Evolutionary conservation across 2,888 invertebrate genomes (phyloP).

Genomic region (Oligia fasciuncula): DNA sequence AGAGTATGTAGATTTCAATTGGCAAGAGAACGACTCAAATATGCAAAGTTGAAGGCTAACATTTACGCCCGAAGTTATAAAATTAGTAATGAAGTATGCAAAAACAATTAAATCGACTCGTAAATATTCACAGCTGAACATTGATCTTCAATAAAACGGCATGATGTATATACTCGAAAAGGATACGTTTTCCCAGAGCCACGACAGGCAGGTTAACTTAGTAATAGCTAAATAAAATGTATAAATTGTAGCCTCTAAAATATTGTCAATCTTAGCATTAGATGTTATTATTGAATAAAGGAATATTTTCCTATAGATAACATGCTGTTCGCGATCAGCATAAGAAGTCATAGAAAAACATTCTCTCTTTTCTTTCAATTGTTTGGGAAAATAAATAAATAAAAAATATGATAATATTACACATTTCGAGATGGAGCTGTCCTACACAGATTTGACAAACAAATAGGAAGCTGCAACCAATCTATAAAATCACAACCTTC

Average conservation of each 20-base stretch:
- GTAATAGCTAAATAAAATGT: neutral
- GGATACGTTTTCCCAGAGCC: neutral
- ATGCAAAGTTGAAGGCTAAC: conserved; percentile 52
- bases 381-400: neutral
- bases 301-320: neutral
- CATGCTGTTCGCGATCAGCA: neutral
- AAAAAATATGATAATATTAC: neutral
- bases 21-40: conserved; percentile 35
- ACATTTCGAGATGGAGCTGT: neutral
- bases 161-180: neutral
- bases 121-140: conserved; percentile 41
- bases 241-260: neutral
- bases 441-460: neutral
- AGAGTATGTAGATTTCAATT: conserved; percentile 28
- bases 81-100: conserved; percentile 50
- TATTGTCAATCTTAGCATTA: neutral
- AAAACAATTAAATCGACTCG: conserved; percentile 39
- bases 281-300: neutral
- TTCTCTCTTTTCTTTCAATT: neutral
- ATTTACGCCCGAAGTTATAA: conserved; percentile 49
- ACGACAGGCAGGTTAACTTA: neutral
- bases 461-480: conserved; percentile 1
- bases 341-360: neutral
- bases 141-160: conserved; percentile 30
- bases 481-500: conserved; percentile 1